Base-by-base conservation (phyloP, 1,140 invertebrate genomes). In the Dolichoris vasculosae region DNA sequence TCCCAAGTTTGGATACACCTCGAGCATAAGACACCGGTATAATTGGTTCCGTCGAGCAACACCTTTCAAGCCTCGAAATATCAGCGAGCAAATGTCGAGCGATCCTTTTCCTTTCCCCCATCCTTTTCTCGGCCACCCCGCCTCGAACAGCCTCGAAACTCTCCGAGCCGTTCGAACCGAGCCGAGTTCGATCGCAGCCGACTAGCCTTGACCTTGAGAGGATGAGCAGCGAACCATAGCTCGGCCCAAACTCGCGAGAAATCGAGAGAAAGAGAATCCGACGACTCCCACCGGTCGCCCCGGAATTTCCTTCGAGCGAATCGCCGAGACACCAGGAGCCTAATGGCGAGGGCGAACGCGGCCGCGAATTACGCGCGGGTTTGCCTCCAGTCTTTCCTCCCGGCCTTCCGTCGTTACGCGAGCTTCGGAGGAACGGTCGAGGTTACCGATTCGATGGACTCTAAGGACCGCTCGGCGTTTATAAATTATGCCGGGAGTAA, bases 291-390 rank as follows among this genome's bases (percentile, higher is more conserved):
- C 51, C 32, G 26, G 17, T n/a, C 7, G 1, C 23, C 38, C 30
- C 48, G 55, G 40, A 80, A 85, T 80, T 85, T 85, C 83, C 64
- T 85, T 26, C n/a, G 23, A 55, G 67, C 63, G 46, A 38, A 77
- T 64, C 43, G 40, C 35, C 76, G 67, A 75, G 67, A 73, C 67
- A 80, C 67, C 64, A 30, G 77, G 83, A 85, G 83, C 77, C 83
- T 85, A 85, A 85, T 85, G 77, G 75, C 76, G 43, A 26, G 73
- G 63, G 43, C 11, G 51, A 51, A 26, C 26, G 20, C 3, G 26
- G 76, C 77, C 43, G 46, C 59, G 43, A 79, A 30, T 84, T 79
- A 79, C 83, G 76, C 83, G 75, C 46, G n/a, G n/a, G 30, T 35
- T 59, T 40, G 35, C 35, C 32, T 35, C 55, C 23, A 43, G 26